phyloP scores from a whole-genome alignment of 2,113 vertebrate genomes.

The Accipiter virgatus region DNA sequence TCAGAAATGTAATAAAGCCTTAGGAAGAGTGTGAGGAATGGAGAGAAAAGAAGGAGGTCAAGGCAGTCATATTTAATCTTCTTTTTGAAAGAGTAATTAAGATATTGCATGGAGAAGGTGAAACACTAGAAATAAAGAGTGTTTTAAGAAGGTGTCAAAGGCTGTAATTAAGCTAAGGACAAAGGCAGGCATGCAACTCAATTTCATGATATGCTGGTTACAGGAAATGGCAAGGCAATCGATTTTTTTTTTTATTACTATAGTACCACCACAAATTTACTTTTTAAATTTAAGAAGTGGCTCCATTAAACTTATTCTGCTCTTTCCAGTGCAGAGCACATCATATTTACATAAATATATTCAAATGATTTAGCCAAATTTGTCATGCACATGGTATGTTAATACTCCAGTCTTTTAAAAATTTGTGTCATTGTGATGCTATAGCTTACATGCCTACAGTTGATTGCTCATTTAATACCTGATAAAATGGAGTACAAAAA shows the following conservation, averaged over 20 bases:
- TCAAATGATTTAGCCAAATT: not conserved
- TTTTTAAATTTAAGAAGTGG: not conserved
- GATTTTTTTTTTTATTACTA: not conserved
- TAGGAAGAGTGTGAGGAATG: not conserved
- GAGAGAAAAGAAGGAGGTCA: not conserved
- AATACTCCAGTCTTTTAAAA: not conserved
- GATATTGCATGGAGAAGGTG: not conserved
- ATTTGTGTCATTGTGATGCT: not conserved
- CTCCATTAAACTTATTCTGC: not conserved
- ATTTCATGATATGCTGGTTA: not conserved
- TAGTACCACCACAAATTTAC: not conserved
- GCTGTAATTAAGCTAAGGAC: not conserved
- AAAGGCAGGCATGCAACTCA: not conserved
- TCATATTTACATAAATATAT: not conserved
- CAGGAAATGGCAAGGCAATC: not conserved
- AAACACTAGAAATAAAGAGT: not conserved
- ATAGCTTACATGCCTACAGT: not conserved
- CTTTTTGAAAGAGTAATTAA: constrained; percentile 24
- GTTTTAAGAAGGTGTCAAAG: constrained; percentile 9
- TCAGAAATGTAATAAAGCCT: not conserved
- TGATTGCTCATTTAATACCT: not conserved
- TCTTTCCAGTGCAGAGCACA: not conserved
- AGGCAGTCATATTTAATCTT: not conserved
- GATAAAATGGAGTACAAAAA: not conserved
- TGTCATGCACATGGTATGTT: not conserved